These are phyloP conservation scores for Pavo muticus DNA, from an alignment of 2,113 vertebrate genomes.

Conservation along the genomic window DNA sequence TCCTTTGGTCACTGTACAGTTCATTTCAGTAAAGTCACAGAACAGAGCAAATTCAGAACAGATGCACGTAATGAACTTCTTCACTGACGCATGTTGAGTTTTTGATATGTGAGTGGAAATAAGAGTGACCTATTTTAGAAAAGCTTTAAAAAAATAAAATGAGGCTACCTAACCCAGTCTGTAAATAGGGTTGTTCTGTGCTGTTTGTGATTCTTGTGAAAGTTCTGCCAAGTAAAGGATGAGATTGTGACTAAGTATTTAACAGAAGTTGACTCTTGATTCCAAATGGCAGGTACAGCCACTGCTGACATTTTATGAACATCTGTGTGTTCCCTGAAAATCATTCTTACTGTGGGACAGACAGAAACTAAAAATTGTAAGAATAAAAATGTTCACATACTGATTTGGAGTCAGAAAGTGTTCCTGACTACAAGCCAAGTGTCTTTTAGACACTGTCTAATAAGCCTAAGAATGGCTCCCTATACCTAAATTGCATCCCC, in stretches of 20 bases:
- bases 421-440: conserved; percentile 4
- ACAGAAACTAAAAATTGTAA: conserved; percentile 3
- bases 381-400: background rate
- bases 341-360: background rate
- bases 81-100: background rate
- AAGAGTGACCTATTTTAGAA: background rate
- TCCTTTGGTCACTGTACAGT: background rate
- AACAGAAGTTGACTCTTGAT: background rate
- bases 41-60: background rate
- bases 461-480: background rate
- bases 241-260: background rate
- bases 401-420: background rate
- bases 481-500: background rate
- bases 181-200: background rate
- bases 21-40: background rate
- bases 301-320: background rate
- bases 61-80: background rate
- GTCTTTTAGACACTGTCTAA: background rate
- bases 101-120: background rate
- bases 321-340: background rate
- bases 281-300: background rate
- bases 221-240: background rate
- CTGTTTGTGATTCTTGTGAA: background rate
- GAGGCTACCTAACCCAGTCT: background rate
- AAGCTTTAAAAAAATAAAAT: background rate